phyloP scores from a whole-genome alignment of 2,888 invertebrate species.

The Neoitamus cyanurus region DNA sequence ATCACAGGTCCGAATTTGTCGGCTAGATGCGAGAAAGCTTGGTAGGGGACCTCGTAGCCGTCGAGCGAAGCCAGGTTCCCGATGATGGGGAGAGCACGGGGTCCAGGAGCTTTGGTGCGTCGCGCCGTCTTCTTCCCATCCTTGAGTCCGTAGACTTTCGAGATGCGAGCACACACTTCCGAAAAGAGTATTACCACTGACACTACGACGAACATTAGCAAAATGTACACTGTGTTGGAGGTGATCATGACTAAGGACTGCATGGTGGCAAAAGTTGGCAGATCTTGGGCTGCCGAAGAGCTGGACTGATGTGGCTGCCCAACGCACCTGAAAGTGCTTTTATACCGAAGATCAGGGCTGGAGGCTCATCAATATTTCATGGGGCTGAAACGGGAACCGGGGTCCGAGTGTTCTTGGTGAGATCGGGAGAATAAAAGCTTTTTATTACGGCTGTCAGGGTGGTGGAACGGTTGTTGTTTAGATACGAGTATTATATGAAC shows the following conservation, averaged over 20 bases:
- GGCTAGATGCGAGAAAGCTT: slow-evolving; percentile 69
- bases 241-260: slow-evolving; percentile 20
- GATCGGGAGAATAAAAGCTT: background rate
- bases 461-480: background rate
- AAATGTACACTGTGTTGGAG: slow-evolving; percentile 13
- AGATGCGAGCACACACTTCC: slow-evolving; percentile 4
- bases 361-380: background rate
- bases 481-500: too few species aligned
- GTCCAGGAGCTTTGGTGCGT: background rate
- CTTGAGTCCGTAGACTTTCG: background rate
- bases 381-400: background rate
- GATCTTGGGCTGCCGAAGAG: background rate
- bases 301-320: background rate
- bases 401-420: background rate
- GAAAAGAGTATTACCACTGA: background rate
- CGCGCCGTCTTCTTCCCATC: background rate
- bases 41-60: slow-evolving; percentile 71
- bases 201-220: background rate
- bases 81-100: background rate
- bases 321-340: background rate
- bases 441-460: background rate
- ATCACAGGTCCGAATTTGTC: slow-evolving; percentile 69
- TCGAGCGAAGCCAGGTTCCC: slow-evolving; percentile 71
- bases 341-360: background rate
- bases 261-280: background rate